Evolutionary conservation across 1,140 invertebrate genomes (phyloP).

Genomic region (Eupeodes corollae): DNA sequence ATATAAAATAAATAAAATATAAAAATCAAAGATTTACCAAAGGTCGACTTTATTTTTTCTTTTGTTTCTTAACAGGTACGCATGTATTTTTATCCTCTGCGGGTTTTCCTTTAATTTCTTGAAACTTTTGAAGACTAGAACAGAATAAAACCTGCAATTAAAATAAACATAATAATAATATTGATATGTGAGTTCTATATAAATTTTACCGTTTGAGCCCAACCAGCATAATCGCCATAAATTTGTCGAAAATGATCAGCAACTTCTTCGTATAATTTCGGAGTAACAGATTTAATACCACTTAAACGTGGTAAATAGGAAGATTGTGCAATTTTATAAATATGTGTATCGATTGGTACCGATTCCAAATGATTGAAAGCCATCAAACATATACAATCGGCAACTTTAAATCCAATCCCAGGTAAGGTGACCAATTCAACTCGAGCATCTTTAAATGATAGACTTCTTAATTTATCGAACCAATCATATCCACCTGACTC

Average conservation of each 20-base stretch:
- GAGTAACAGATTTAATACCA: conserved; percentile 68
- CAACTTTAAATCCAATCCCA: conserved; percentile 87
- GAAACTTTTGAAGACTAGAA: too few relatives aligned
- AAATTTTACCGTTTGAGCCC: conserved; percentile 79
- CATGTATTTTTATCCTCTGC: too few relatives aligned
- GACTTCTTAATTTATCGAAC: conserved; percentile 54
- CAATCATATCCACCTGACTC: conserved; percentile 56
- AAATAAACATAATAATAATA: too few relatives aligned
- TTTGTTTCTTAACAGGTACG: too few relatives aligned
- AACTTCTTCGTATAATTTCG: conserved; percentile 76
- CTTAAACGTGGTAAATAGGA: conserved; percentile 72
- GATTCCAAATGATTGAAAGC: conserved; percentile 79
- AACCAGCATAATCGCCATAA: conserved; percentile 83
- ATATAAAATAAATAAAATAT: too few relatives aligned
- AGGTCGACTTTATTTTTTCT: too few relatives aligned
- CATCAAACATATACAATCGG: conserved; percentile 98
- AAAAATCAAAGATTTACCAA: too few relatives aligned
- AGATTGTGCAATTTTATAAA: conserved; percentile 78
- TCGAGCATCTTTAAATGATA: conserved; percentile 63
- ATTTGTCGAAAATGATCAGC: conserved; percentile 65
- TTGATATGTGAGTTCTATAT: too few relatives aligned
- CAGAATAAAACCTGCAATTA: too few relatives aligned
- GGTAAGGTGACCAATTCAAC: conserved; percentile 60
- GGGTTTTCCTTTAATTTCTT: too few relatives aligned
- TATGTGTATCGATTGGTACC: conserved; percentile 93